Conservation (phyloP, 1,140 invertebrate species). For the Brachionus manjavacas region DNA sequence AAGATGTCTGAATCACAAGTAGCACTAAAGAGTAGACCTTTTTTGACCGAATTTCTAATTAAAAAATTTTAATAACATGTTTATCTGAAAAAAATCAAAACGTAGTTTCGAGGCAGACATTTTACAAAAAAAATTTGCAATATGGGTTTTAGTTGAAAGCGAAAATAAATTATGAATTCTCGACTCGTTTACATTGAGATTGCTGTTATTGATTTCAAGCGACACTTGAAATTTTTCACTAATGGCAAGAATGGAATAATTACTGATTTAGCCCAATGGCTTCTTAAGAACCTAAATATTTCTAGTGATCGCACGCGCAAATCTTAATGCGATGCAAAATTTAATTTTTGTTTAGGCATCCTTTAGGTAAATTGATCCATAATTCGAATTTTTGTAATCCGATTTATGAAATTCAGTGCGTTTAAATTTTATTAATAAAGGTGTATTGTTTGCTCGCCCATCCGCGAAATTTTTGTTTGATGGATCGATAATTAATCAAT, state of each 20-base stretch:
- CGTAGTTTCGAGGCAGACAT: background rate
- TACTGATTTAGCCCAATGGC: background rate
- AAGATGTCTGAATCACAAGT: background rate
- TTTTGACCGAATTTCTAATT: background rate
- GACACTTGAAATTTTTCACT: conserved; percentile 1
- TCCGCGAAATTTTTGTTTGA: background rate
- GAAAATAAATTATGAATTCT: background rate
- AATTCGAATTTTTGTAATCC: background rate
- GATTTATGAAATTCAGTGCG: background rate
- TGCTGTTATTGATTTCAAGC: background rate
- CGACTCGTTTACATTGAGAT: background rate
- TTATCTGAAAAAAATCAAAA: background rate
- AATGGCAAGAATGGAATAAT: background rate
- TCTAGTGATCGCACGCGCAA: background rate
- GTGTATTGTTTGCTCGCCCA: background rate
- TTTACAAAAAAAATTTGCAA: background rate
- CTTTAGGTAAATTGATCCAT: conserved; percentile 3
- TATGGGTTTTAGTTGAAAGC: background rate
- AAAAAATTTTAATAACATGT: background rate
- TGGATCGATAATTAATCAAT: background rate
- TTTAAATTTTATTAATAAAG: background rate
- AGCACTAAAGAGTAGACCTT: background rate
- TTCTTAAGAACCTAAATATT: background rate
- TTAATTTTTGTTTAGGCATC: background rate
- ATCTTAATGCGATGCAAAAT: background rate